A percentile compares a stretch with the other conserved stretches of the same genome.
Evolutionary conservation across 2,888 invertebrate genomes (phyloP).

Genomic region (Tanypteryx hageni): DNA sequence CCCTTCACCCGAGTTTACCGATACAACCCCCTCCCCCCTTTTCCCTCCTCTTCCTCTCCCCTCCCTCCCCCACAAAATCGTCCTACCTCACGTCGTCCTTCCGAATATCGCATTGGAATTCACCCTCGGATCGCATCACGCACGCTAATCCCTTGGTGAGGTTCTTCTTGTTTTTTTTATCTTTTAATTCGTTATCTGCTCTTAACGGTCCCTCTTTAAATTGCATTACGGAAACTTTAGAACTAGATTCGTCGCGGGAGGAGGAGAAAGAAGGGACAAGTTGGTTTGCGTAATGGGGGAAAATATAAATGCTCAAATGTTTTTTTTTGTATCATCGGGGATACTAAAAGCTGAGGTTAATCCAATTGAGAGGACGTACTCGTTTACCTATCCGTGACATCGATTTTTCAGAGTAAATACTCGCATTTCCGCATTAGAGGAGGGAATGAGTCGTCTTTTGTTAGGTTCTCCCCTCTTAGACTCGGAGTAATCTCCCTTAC

Average conservation of each 20-base stretch:
- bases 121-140: constrained; percentile 74
- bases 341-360: background rate
- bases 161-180: background rate
- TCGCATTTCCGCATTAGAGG: constrained; percentile 26
- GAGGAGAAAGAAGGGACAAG: background rate
- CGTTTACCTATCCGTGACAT: background rate
- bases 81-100: constrained; percentile 68
- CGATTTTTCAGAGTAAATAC: constrained; percentile 6
- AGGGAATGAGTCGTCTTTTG: constrained; percentile 14
- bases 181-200: constrained; percentile 16
- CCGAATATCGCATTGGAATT: constrained; percentile 70
- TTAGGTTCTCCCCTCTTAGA: background rate
- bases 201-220: background rate
- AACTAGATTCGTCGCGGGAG: background rate
- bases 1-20: too few relatives aligned
- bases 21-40: constrained; percentile 65
- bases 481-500: background rate
- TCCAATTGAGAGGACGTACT: background rate
- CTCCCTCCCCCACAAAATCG: constrained; percentile 65
- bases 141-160: background rate
- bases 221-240: constrained; percentile 22
- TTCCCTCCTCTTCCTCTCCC: constrained; percentile 65
- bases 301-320: background rate
- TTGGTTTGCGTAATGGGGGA: background rate
- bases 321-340: background rate